Base-by-base conservation (phyloP, 92 coral and sea anemone genomes). In the Metridium senile region DNA sequence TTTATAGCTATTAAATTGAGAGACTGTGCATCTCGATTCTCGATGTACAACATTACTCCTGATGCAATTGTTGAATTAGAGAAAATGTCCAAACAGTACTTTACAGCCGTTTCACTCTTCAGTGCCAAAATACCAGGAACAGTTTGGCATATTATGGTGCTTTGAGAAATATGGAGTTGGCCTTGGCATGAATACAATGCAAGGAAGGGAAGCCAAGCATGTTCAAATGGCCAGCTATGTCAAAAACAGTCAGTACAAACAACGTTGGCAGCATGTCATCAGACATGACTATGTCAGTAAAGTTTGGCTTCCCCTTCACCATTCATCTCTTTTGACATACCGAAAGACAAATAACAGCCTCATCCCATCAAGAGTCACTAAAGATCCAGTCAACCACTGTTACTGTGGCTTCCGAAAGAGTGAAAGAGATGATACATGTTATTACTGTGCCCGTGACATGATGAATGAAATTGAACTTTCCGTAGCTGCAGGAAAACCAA, bases 191-290 rank as follows among this genome's bases (percentile, higher is more conserved):
- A 74, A 72, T 59, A 81, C 89, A 20, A 89, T 85, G 90, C 87
- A 89, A 68, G 89, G 93, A 0, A n/a, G 93, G 31, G 93, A 89
- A 72, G 89, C 85, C 6, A 89, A 89, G 43, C 89, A 84, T 72
- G 84, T 76, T 0, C 89, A 85, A 22, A 81, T 89, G 39, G 78
- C 85, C 1, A 85, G 89, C 56, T 88, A 64, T 71, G 89, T 80
- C 18, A 84, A 58, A 76, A 77, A 89, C 83, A 85, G 71, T 19
- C 66, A 2, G 23, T 73, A 9, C 54, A 85, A 76, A 35, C 61
- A 84, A 23, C 33, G 85, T 3, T 85, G 93, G 87, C 31, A 17
- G 20, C 72, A 80, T 17, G 77, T 80, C 22, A 81, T 86, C 31
- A 2, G 77, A 47, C 94, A 90, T 76, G 90, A 90, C 34, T 80